Evolutionary conservation across 53 echinoderm and acorn worm species (phyloP), one percentile per base, ranked within the genome.

Genomic region (Holothuria scabra): DNA sequence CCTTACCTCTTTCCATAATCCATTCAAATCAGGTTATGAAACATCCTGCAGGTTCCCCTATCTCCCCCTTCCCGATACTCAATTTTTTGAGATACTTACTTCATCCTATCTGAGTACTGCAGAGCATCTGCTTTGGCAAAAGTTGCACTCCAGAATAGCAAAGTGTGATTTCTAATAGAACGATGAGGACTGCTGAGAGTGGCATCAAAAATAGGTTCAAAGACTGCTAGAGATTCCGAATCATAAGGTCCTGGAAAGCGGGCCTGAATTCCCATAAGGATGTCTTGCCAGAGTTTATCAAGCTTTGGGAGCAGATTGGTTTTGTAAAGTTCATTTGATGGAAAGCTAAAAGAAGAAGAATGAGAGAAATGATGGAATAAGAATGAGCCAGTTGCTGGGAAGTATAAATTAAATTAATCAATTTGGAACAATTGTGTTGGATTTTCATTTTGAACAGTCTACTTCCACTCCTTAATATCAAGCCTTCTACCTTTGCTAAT

Each of bases 101-200:
- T 91, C 56, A 99, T 64, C 32, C 56, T 2, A 0, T 95, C 90
- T 1, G 93, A 89, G 80, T 99, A 99, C n/a, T 92, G 85, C 68
- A 99, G 64, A 2, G 74, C 18, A 11, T 88, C 85, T 14, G 76
- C 81, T 19, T 85, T 91, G 26, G 91, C 93, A 87, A 99, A 97
- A 0, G 99, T 95, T 6, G 93, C 87, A 12, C 85, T 99, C 99
- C 94, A 99, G 74, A 94, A 99, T 22, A 99, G 79, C 41, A 95
- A 56, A 10, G 91, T 67, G 60, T 92, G 90, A 66, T 86, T 95
- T 65, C 92, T 87, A 59, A 99, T 60, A 58, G 89, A 58, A 12
- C 94, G 84, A 76, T 87, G 89, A 23, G 91, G 84, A 68, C 90
- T 87, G 5, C 44, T 86, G 69, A 99, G 74, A 14, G 91, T 89